Evolutionary conservation across 2,888 invertebrate species (phyloP), one percentile per base, ranked within the genome.

Genomic region (Scaptomyza polygonia): DNA sequence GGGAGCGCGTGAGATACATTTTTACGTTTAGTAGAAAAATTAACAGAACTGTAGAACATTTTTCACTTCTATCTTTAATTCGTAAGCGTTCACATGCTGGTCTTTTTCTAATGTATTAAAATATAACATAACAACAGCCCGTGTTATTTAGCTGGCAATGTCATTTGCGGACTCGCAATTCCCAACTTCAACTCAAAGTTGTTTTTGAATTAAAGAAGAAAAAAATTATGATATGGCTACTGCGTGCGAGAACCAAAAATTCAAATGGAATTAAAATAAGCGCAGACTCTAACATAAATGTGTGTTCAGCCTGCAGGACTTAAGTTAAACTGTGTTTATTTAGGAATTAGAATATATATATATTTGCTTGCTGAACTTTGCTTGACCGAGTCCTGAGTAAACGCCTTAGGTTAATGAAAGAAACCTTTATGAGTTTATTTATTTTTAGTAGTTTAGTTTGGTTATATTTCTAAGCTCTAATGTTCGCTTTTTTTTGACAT

Each of bases 181-280:
- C 25, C 25, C 25, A 25, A 4, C 25, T 25, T 63, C 32, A 51
- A 65, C 27, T 68, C 32, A 51, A 45, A 58, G 49, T 45, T 52
- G 59, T 54, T 49, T 43, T 44, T 44, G 34, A 77, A 67, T 45
- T 42, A 64, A 67, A 44, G 51, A 39, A 54, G 57, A 44, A 67
- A 48, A 57, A 66, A n/a, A n/a, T n/a, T n/a, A n/a, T n/a, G n/a
- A n/a, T n/a, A n/a, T n/a, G n/a, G n/a, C n/a, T n/a, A n/a, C n/a
- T n/a, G n/a, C n/a, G n/a, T n/a, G n/a, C n/a, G n/a, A n/a, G n/a
- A n/a, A n/a, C n/a, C n/a, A n/a, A n/a, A n/a, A n/a, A n/a, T n/a
- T 64, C 36, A 40, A 48, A 45, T 29, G 30, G 42, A 64, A 63
- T 65, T 63, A 52, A 16, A n/a, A 49, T 21, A n/a, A 30, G 32